Evolutionary conservation across 2,113 vertebrate genomes (phyloP).

Genomic region (Polypterus bichir): DNA sequence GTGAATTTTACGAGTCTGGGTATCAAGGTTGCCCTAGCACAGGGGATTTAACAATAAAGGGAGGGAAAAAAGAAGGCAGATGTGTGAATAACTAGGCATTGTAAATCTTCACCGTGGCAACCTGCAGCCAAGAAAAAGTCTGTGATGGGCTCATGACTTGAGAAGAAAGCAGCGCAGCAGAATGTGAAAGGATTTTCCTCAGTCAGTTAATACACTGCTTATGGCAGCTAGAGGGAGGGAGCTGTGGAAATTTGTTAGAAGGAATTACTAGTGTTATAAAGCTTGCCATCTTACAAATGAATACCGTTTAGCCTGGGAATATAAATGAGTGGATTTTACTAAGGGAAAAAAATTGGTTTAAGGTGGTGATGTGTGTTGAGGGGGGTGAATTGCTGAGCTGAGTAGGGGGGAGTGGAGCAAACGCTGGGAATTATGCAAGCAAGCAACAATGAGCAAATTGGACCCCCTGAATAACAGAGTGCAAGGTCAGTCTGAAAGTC

Average conservation of each 20-base stretch:
- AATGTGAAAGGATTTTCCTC: constrained; percentile 75
- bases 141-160: constrained; percentile 74
- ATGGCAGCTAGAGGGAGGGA: constrained; percentile 71
- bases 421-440: constrained; percentile 79
- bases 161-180: constrained; percentile 66
- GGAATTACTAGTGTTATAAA: constrained; percentile 71
- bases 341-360: constrained; percentile 31
- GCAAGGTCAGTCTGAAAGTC: constrained; percentile 92
- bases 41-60: constrained; percentile 64
- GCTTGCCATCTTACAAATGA: constrained; percentile 68
- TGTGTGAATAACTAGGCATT: constrained; percentile 75
- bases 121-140: constrained; percentile 58
- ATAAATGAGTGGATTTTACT: constrained; percentile 78
- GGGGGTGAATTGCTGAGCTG: constrained; percentile 11
- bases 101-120: constrained; percentile 88
- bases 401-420: constrained; percentile 40
- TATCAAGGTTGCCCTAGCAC: constrained; percentile 72
- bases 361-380: constrained; percentile 23
- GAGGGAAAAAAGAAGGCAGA: constrained; percentile 50
- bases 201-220: constrained; percentile 82
- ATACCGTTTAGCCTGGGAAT: constrained; percentile 72
- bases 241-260: constrained; percentile 67
- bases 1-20: constrained; percentile 78
- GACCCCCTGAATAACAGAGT: constrained; percentile 60
- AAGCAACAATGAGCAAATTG: constrained; percentile 85